phyloP scores from a whole-genome alignment of 2,888 invertebrate genomes.

The Aphidius colemani region DNA sequence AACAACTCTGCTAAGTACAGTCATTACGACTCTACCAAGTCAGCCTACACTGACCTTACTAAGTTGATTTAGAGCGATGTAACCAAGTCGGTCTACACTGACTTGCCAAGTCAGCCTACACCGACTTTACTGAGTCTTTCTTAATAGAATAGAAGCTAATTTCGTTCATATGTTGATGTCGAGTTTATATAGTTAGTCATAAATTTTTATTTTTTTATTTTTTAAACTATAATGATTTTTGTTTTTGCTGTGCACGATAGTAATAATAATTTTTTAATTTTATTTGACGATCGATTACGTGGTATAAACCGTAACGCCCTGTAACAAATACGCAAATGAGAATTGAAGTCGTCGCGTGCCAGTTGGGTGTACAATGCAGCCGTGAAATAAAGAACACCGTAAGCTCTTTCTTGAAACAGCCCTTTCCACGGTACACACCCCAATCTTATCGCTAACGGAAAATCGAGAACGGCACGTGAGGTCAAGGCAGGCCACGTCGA shows the following conservation, averaged over 20 bases:
- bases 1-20: too few species aligned
- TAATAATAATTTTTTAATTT: not conserved
- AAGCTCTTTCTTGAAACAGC: constrained; percentile 29
- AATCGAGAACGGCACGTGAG: constrained; percentile 42
- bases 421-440: constrained; percentile 34
- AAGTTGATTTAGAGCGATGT: too few species aligned
- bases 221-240: too few species aligned
- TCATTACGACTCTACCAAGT: too few species aligned
- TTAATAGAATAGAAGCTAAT: too few species aligned
- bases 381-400: constrained; percentile 36
- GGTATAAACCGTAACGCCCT: not conserved
- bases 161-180: too few species aligned
- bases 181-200: too few species aligned
- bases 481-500: constrained; percentile 47
- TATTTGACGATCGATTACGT: not conserved
- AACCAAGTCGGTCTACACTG: too few species aligned
- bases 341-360: constrained; percentile 25
- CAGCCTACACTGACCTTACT: too few species aligned
- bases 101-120: too few species aligned
- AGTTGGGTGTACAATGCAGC: constrained; percentile 22
- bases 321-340: constrained; percentile 7
- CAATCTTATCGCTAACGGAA: constrained; percentile 41
- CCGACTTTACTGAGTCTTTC: too few species aligned
- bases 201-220: too few species aligned
- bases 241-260: not conserved